Percentiles rank a stretch among this genome's conserved stretches.
These are phyloP conservation scores for Propithecus coquereli DNA, from an alignment of 2,113 vertebrate genomes.

Conservation along the genomic window DNA sequence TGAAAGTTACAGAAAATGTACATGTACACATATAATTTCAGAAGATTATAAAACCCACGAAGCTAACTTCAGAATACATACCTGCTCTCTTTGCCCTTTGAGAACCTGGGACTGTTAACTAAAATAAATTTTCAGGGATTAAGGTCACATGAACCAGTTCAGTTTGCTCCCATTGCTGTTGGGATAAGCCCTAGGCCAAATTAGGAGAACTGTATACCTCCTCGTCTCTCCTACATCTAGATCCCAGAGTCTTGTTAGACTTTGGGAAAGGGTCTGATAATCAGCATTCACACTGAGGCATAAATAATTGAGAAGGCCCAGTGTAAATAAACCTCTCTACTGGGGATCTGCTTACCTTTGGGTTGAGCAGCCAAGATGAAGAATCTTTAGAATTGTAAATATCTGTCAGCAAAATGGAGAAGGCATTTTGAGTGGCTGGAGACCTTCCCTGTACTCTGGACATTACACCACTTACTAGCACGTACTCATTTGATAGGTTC, in stretches of 20 bases:
- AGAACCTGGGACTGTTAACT: not conserved
- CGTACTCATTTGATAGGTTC: not conserved
- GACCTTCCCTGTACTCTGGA: not conserved
- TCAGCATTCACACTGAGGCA: not conserved
- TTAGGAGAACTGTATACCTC: not conserved
- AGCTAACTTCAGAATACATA: not conserved
- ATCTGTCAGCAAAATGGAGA: not conserved
- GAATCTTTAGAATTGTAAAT: not conserved
- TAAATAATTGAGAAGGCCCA: constrained; percentile 2
- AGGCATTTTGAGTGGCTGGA: not conserved
- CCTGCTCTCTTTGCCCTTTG: not conserved
- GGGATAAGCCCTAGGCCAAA: not conserved
- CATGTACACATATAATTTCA: not conserved
- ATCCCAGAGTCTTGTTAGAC: not conserved
- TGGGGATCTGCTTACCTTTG: not conserved
- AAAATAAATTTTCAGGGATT: not conserved
- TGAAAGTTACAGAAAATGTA: not conserved
- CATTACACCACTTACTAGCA: not conserved
- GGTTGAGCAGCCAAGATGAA: not conserved
- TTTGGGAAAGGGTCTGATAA: not conserved
- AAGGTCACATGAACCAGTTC: not conserved
- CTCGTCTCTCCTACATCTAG: not conserved
- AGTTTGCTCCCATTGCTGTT: not conserved
- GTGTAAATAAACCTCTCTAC: not conserved
- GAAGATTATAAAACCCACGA: not conserved